These are phyloP conservation scores for Mycteria americana DNA, from an alignment of 2,797 vertebrate species.

Conservation along the genomic window DNA sequence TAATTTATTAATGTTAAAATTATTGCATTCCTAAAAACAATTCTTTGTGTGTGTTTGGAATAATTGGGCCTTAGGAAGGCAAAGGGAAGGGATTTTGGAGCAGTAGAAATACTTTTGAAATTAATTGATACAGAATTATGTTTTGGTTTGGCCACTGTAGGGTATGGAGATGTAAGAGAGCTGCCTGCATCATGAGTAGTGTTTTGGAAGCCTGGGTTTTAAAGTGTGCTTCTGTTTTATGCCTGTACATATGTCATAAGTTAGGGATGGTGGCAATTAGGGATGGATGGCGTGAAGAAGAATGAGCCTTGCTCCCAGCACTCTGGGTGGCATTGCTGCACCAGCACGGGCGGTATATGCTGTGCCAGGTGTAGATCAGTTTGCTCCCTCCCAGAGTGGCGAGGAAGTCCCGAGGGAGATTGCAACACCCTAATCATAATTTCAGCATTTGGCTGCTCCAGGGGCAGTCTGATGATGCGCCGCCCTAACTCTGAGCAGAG, in stretches of 20 bases:
- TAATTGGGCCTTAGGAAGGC: neutral
- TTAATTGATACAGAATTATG: neutral
- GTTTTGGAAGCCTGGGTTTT: neutral
- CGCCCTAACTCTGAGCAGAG: neutral
- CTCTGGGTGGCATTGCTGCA: neutral
- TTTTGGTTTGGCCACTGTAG: neutral
- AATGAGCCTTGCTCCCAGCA: neutral
- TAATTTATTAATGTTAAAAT: neutral
- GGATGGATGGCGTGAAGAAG: neutral
- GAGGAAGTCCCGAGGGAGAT: neutral
- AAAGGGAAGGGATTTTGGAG: neutral
- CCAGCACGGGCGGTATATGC: accelerated
- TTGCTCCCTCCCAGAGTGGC: neutral
- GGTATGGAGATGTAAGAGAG: neutral
- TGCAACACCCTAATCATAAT: neutral
- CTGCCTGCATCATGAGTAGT: accelerated
- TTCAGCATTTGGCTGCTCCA: neutral
- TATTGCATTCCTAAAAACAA: neutral
- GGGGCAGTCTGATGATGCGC: neutral
- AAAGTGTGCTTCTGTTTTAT: neutral
- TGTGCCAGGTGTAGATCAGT: neutral
- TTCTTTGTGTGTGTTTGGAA: neutral
- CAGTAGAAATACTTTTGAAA: neutral
- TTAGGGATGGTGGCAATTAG: neutral
- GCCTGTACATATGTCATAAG: accelerated